Conservation (phyloP, 2,888 invertebrate species). For the Caenorhabditis uteleia region DNA sequence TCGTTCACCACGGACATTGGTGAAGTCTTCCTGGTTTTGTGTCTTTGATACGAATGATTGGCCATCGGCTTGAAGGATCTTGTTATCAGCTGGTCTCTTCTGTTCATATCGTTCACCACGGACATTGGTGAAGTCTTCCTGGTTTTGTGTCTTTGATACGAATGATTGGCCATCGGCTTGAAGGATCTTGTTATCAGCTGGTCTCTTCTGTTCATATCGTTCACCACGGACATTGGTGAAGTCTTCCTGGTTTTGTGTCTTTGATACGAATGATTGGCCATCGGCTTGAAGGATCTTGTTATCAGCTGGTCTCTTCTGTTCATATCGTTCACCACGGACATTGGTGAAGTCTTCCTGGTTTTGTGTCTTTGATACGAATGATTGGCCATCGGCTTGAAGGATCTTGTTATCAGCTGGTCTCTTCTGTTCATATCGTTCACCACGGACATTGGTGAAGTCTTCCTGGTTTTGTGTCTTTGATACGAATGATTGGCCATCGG, state of each 20-base stretch:
- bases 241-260: slow-evolving; percentile 5
- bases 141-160: slow-evolving; percentile 26
- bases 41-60: slow-evolving; percentile 3
- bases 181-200: slow-evolving; percentile 8
- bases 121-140: slow-evolving; percentile 23
- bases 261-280: not conserved
- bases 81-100: slow-evolving; percentile 1
- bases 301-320: slow-evolving; percentile 4
- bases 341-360: slow-evolving; percentile 11
- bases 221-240: slow-evolving; percentile 11
- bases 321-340: slow-evolving; percentile 10
- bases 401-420: slow-evolving; percentile 43
- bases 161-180: slow-evolving; percentile 30
- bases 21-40: slow-evolving; percentile 7
- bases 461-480: slow-evolving; percentile 2
- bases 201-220: slow-evolving; percentile 8
- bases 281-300: slow-evolving; percentile 5
- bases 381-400: slow-evolving; percentile 13
- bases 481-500: slow-evolving; percentile 7
- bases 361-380: slow-evolving; percentile 17
- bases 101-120: slow-evolving; percentile 8
- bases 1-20: slow-evolving; percentile 9
- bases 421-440: slow-evolving; percentile 38
- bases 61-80: slow-evolving; percentile 4
- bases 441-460: slow-evolving; percentile 10